Conservation (phyloP, 2,113 vertebrate species). For the Gadus macrocephalus region DNA sequence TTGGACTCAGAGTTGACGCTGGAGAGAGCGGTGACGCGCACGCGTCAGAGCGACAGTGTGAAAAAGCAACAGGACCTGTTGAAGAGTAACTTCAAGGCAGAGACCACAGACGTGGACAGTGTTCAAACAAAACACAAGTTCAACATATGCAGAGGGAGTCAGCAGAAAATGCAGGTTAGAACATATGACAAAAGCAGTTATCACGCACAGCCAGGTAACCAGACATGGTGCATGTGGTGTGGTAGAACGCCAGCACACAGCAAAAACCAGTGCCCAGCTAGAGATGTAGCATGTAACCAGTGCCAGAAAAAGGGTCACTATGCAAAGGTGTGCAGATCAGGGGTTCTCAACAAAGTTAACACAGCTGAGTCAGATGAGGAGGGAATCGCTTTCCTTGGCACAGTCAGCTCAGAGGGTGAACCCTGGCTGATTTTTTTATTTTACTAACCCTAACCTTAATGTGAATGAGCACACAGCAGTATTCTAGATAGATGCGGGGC, state of each 20-base stretch:
- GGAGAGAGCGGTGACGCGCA: neutral
- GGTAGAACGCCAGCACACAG: conserved; percentile 2
- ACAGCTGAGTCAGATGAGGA: no score
- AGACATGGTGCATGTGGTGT: neutral
- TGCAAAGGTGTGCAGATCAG: no score
- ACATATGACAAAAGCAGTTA: neutral
- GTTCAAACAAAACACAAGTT: neutral
- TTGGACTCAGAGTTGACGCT: conserved; percentile 3
- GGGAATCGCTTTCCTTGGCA: neutral
- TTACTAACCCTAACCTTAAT: neutral
- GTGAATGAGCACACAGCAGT: neutral
- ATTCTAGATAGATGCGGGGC: conserved; percentile 9
- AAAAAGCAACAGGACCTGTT: conserved; percentile 6
- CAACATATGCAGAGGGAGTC: neutral
- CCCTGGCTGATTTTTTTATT: conserved; percentile 5
- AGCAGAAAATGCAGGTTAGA: conserved; percentile 1
- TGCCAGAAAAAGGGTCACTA: no score
- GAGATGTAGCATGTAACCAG: neutral
- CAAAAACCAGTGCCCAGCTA: conserved; percentile 1
- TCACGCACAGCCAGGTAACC: neutral
- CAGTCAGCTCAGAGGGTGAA: neutral
- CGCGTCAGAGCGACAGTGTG: neutral
- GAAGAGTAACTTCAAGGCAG: conserved; percentile 5
- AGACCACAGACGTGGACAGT: conserved; percentile 4
- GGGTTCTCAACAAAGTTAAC: no score